Base-by-base conservation (phyloP, 2,797 vertebrate genomes). In the Oreonectes daqikongensis region DNA sequence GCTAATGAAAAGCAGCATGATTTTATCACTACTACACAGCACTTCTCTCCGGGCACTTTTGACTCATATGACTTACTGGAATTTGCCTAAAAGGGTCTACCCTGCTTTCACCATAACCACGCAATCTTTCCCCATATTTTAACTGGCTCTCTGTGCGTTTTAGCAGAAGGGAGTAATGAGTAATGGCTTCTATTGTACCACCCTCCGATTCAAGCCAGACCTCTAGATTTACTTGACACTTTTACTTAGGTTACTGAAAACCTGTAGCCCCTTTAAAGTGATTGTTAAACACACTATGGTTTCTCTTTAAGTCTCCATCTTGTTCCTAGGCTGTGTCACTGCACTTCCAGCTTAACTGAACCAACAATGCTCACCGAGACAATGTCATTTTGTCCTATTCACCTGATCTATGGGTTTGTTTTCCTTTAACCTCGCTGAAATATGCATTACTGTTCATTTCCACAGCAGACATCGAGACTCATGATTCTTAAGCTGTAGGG, bases 81-180 rank as follows among this genome's bases (percentile, higher is more conserved):
- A 52, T 61, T 63, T 52, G 30, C 42, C 66, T 61, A 67, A 69
- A 77, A 32, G 84, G 82, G 80, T 82, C 83, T 48, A 61, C 72
- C 26, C 63, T 52, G 22, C 76, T 86, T 84, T 89, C 88, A 87
- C 81, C 82, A 80, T 84, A 84, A 88, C 88, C 85, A 87, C 83
- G 88, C 84, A 83, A 84, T 52, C 17, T 35, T n/a, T 76, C 42
- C 22, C 32, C 22, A 28, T 22, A 63, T 69, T 69, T 14, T 1
- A n/a, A 38, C 57, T 28, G 17, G 55, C 28, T 69, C 66, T 50
- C 22, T 11, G 52, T 52, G 24, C 44, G 22, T 63, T 76, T 61
- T 28, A n/a, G 55, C 1, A 2, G 1, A 24, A 44, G 7, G n/a
- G 22, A 3, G 15, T 52, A 32, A 18, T 59, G 50, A 67, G 50